Conservation (phyloP, 2,888 invertebrate genomes). For the Hypsopygia costalis region DNA sequence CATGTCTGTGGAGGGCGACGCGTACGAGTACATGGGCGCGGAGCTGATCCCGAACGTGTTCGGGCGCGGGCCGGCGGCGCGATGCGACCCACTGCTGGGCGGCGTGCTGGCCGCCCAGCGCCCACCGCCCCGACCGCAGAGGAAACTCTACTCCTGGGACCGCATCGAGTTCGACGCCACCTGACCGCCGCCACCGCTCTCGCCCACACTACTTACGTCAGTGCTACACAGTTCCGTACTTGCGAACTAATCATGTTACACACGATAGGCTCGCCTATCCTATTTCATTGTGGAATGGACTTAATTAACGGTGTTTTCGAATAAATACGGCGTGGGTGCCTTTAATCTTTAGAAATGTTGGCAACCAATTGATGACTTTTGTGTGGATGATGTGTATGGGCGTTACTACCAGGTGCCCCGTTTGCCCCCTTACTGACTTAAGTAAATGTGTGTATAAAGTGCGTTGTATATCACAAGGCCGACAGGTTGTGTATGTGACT, state of each 20-base stretch:
- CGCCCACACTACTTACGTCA: conserved; percentile 13
- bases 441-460: too few species aligned
- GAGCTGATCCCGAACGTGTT: conserved; percentile 69
- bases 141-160: conserved; percentile 87
- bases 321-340: conserved; percentile 19
- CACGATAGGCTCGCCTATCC: too few species aligned
- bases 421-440: too few species aligned
- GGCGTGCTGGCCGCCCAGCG: conserved; percentile 74
- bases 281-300: too few species aligned
- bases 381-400: too few species aligned
- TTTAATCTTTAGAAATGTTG: too few species aligned
- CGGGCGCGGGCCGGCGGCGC: conserved; percentile 70
- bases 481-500: too few species aligned
- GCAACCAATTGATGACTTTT: too few species aligned
- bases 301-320: conserved; percentile 4
- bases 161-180: conserved; percentile 87
- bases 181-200: conserved; percentile 45
- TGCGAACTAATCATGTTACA: too few species aligned
- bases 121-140: conserved; percentile 82
- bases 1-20: conserved; percentile 76
- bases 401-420: too few species aligned
- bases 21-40: conserved; percentile 67
- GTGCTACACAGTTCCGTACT: too few species aligned
- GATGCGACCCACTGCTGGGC: conserved; percentile 87
- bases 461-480: too few species aligned